phyloP scores from a whole-genome alignment of 2,888 invertebrate species.

The Ecliptopera silaceata region DNA sequence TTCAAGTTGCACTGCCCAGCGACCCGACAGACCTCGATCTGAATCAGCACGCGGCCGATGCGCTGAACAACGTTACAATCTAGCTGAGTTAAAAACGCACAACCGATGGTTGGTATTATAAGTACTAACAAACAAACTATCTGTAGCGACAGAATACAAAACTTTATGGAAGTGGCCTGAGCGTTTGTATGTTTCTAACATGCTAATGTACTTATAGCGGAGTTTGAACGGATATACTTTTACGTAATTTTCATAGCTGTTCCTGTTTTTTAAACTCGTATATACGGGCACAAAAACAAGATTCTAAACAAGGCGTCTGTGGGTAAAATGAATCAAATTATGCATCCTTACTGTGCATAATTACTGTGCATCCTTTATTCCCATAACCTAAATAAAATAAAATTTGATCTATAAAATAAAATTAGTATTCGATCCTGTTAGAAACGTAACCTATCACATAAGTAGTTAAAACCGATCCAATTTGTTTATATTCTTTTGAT shows the following conservation, averaged over 20 bases:
- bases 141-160: slow-evolving; percentile 3
- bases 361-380: no score
- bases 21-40: slow-evolving; percentile 72
- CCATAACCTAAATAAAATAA: no score
- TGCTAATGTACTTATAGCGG: background rate
- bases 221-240: background rate
- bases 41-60: slow-evolving; percentile 70
- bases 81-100: slow-evolving; percentile 57
- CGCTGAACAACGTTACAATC: slow-evolving; percentile 61
- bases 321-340: no score
- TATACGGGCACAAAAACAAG: no score
- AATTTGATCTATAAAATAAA: no score
- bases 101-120: slow-evolving; percentile 35
- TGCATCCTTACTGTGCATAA: no score
- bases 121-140: slow-evolving; percentile 6
- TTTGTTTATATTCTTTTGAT: slow-evolving; percentile 16
- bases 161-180: slow-evolving; percentile 7
- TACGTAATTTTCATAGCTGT: background rate
- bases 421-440: background rate
- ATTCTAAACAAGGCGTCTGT: no score
- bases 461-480: slow-evolving; percentile 5
- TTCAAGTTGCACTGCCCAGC: slow-evolving; percentile 40
- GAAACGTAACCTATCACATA: background rate
- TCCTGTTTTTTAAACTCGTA: no score
- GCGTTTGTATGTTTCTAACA: background rate